Evolutionary conservation across 2,888 invertebrate species (phyloP).

Genomic region (Spicauda simplicius): DNA sequence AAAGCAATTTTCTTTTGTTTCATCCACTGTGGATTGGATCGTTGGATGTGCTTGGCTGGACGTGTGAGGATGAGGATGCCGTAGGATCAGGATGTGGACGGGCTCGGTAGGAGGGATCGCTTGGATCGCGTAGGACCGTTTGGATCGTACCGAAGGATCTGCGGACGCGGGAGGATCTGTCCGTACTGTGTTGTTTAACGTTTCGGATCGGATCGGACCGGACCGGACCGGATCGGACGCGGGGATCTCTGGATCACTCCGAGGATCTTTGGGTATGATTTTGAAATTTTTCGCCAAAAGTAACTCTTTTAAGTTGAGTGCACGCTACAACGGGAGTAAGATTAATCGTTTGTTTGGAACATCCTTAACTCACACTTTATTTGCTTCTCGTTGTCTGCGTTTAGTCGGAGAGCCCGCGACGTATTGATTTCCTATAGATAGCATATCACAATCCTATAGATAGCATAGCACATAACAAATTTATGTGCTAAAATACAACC

Average conservation of each 20-base stretch:
- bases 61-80: constrained; percentile 61
- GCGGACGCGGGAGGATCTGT: constrained; percentile 39
- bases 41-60: constrained; percentile 75
- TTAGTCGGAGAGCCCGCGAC: not conserved
- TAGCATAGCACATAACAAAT: no score
- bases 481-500: not conserved
- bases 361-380: constrained; percentile 68
- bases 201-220: constrained; percentile 53
- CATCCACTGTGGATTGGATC: constrained; percentile 83
- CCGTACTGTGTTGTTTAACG: constrained; percentile 23
- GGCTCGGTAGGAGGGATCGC: constrained; percentile 38
- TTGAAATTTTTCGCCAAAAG: constrained; percentile 73
- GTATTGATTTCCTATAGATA: not conserved
- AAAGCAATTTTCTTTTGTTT: constrained; percentile 83
- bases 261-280: constrained; percentile 79
- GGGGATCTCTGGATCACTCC: constrained; percentile 39
- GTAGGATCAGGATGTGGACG: constrained; percentile 36
- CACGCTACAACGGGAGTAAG: constrained; percentile 71
- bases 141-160: constrained; percentile 58
- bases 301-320: constrained; percentile 73
- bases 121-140: constrained; percentile 51
- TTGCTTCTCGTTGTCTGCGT: constrained; percentile 67
- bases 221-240: constrained; percentile 49
- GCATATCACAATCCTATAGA: not conserved
- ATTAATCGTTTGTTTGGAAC: constrained; percentile 60